Base-by-base conservation (phyloP, 92 coral and sea anemone species). In the Paramuricea clavata region DNA sequence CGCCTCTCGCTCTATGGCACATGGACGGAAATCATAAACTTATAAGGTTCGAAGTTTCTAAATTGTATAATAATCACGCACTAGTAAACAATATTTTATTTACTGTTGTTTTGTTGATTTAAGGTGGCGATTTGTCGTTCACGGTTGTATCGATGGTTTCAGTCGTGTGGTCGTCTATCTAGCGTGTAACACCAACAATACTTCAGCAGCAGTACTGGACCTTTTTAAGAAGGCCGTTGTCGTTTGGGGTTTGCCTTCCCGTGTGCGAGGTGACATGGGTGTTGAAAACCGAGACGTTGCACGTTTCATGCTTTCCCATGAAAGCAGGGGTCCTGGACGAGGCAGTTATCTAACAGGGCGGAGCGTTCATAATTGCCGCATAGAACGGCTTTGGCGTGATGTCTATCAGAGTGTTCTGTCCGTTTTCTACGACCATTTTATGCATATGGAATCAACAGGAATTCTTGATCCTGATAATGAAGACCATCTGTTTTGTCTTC, bases 241-340 rank as follows among this genome's bases (percentile, higher is more conserved):
- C 3, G 33, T 10, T 64, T 91, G 91, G 94, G 94, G 94, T 0
- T 61, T 88, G 30, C 94, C 94, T 0, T 78, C 92, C n/a, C 90
- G 94, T 12, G 92, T 91, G 12, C 43, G 87, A 0, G 92, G 94
- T 0, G 94, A 92, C 49, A 92, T 88, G 92, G 91, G 91, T 11
- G 94, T 91, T 10, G 91, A 91, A 41, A 91, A 91, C 83, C 28
- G 92, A 16, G 82, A 91, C 19, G 93, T 91, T 9, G 81, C 89
- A 0, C 59, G 4, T 7, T 90, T 65, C 65, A 87, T 91, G 94
- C 81, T 87, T 7, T 25, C 26, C 39, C 89, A 91, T 52, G 54
- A 12, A 10, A 54, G 77, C 0, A 69, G 91, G 52, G 94, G 94
- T 16, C 83, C 87, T 6, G 90, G 89, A 17, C 49, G 94, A 68